Evolutionary conservation across 2,113 vertebrate species (phyloP), one percentile per base, ranked within the genome.

Genomic region (Mola mola): DNA sequence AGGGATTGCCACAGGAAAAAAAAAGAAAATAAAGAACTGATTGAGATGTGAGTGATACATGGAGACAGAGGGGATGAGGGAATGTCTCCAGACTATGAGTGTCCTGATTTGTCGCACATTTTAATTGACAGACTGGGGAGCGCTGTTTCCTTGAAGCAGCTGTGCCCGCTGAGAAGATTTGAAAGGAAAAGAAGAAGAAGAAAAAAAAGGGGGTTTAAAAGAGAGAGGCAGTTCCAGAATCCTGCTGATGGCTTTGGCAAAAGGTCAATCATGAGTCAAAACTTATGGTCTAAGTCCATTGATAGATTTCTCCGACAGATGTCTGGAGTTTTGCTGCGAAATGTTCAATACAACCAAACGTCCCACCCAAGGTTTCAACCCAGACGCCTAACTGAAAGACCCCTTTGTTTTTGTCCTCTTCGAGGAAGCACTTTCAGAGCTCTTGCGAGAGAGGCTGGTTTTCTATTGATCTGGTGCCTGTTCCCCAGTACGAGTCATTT

Each of bases 71-170:
- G 63, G 47, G 63, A 48, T 75, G 33, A 56, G 53, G 20, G 50
- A 37, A 55, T 36, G 72, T 78, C 65, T 66, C 44, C 50, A 47
- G 78, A 86, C 77, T 78, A 74, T 72, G 75, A 72, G 83, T 85
- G 72, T 56, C 53, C 76, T 40, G 70, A 75, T 88, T 88, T 87
- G 81, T 85, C 75, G 78, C 72, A 83, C 83, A 65, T 86, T 64
- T 57, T 85, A 87, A 88, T 85, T 85, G 87, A 83, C 78, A 81
- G 82, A 66, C 51, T 46, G 38, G 79, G 75, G 74, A 78, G 66
- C 47, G 58, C 8, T 12, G 67, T 57, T 81, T 72, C 60, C 56
- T 49, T 47, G 47, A 53, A 66, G 49, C 81, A 71, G 73, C 78
- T 66, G 81, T 44, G 56, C 60, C 28, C 66, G 66, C 63, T 66